Evolutionary conservation across 2,797 vertebrate species (phyloP), one percentile per base, ranked within the genome.

Genomic region (Tragopan temminckii): DNA sequence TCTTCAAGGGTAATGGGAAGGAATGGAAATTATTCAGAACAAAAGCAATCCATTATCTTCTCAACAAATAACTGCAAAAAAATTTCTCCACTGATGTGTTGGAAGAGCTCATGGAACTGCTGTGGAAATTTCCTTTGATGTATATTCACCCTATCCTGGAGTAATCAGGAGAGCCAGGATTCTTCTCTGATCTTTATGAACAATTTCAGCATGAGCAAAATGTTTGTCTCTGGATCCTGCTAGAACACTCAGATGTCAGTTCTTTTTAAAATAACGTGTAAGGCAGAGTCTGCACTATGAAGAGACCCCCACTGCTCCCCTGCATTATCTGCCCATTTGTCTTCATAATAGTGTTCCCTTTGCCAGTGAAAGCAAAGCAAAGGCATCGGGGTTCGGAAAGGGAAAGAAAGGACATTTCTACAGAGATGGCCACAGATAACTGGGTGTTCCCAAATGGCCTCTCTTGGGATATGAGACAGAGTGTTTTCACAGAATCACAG

Each of bases 11-110:
- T 80, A 94, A 82, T 58, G 66, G 24, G 31, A 90, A 86, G 46
- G 46, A 66, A 63, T 50, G 52, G 57, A 88, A 92, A 95, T 87
- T 85, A 94, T 94, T 95, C n/a, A 83, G 70, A 83, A 85, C 42
- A 77, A 92, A 95, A 92, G 38, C 25, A 93, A 80, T 40, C 27
- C 52, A 93, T 85, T 17, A 72, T 24, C 5, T 53, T 79, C 5
- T 78, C 55, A 57, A 62, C 20, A 89, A 94, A 46, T 59, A 95
- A 83, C 71, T 68, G 72, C 13, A 11, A 82, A 86, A 92, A 92
- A 62, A 20, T 4, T 53, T 55, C 45, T 13, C 83, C 43, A 90
- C 67, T 89, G 24, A 88, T 45, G 35, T 57, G 62, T 40, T 85
- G 25, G n/a, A 89, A 94, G 36, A 91, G 31, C 58, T 80, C 43